Conservation (phyloP, 64 coral and sea anemone species). For the Montipora sp. region DNA sequence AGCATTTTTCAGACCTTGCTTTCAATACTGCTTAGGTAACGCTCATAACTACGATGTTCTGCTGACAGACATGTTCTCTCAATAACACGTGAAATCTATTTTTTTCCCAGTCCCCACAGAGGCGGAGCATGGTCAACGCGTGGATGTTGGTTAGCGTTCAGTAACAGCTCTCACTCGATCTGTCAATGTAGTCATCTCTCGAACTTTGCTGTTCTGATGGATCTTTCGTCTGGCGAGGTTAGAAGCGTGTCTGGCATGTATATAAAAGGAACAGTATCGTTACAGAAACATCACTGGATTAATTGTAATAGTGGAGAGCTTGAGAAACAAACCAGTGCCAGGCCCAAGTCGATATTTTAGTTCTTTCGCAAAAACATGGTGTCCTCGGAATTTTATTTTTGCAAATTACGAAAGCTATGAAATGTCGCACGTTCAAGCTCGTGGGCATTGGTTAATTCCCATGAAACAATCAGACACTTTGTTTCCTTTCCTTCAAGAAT, state of each 20-base stretch:
- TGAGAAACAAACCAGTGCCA: background rate
- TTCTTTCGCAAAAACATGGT: too few species aligned
- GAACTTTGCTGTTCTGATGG: slow-evolving; percentile 87
- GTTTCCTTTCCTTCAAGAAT: too few species aligned
- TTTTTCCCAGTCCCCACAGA: slow-evolving; percentile 75
- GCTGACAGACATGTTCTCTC: too few species aligned
- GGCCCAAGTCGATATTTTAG: too few species aligned
- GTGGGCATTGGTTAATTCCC: too few species aligned
- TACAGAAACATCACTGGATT: background rate
- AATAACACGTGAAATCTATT: background rate
- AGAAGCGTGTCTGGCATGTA: background rate
- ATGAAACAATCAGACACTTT: too few species aligned
- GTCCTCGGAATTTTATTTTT: too few species aligned
- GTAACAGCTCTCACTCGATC: slow-evolving; percentile 83
- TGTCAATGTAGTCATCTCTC: slow-evolving; percentile 92
- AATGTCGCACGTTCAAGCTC: too few species aligned
- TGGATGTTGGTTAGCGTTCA: slow-evolving; percentile 80
- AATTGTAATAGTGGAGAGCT: background rate
- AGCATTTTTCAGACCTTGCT: too few species aligned
- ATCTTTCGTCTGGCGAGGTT: slow-evolving; percentile 85
- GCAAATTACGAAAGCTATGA: too few species aligned
- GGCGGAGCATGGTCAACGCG: slow-evolving; percentile 85
- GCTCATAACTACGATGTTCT: too few species aligned
- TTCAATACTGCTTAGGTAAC: too few species aligned
- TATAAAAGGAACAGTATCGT: background rate